Evolutionary conservation across 64 coral and sea anemone species (phyloP), one percentile per base, ranked within the genome.

Genomic region (Anthopleura sola): DNA sequence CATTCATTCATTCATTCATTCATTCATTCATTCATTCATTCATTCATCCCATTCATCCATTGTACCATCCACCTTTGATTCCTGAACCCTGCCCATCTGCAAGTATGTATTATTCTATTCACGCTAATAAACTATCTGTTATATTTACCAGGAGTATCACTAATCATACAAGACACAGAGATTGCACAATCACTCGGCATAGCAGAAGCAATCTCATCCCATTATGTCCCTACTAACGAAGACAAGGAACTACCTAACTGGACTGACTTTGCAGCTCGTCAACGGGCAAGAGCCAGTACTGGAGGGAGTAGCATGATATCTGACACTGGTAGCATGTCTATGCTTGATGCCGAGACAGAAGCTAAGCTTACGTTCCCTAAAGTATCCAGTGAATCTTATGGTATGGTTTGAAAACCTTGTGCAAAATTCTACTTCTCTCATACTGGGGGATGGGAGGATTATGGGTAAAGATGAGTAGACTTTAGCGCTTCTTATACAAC

Each of bases 151-250:
- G 97, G 97, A 60, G 85, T 95, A 24, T 84, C 86, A 20, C 39
- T 99, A 49, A 50, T 94, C 33, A 83, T 99, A 17, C 97, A 99
- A 87, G 97, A 99, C 87, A 92, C 86, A 86, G 97, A 93, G 74
- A 89, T 85, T 50, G 92, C 93, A 5, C 86, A 99, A 38, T 87
- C 87, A 23, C 78, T 86, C 13, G 90, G 90, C 38, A 85, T 88
- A 37, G 37, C 83, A 68, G 54, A 49, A 78, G 53, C 77, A 18
- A 55, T 57, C 16, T 87, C 87, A 19, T 82, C 84, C 21, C 55
- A 86, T 15, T 49, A 74, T 46, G 28, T 20, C 21, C 21, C 44
- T 36, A 0, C 24, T 50, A 1, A 55, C 21, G 69, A 51, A 20
- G 69, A 83, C 31, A 82, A 81, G 32, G 62, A 49, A 14, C 21